Base-by-base conservation (phyloP, 2,888 invertebrate species). In the Argynnis bischoffii region DNA sequence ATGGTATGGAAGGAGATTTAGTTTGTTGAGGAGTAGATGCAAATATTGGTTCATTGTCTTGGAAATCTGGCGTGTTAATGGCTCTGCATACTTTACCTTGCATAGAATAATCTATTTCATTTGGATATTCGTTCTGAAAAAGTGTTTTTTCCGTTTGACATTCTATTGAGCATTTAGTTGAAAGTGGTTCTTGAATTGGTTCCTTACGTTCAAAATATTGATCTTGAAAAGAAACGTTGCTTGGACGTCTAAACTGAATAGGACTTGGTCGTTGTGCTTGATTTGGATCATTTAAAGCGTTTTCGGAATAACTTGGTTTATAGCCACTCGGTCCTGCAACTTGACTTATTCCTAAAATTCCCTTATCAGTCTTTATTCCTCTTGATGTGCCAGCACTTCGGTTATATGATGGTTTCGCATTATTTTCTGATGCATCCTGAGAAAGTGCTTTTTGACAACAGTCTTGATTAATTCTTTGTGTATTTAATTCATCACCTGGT, bases 251-350 rank as follows among this genome's bases (percentile, higher is more conserved):
- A 47, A 41, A 47, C 16, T 35, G 21, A 51, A 50, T 35, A 18
- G 53, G 46, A n/a, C 55, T 65, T 31, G 46, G 6, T 35, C 5
- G 21, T 2, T 15, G n/a, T 11, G 2, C 41, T 16, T 15, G 21
- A 46, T 35, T 53, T 35, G 16, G 55, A 31, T 18, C 13, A 31
- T 13, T 53, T 50, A 55, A 18, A 46, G 55, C 18, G 31, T 46
- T 64, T 51, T 48, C 46, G 48, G 18, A 31, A 46, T 41, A 18
- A 15, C 31, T 47, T 15, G 50, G 18, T 16, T 14, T 55, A 21
- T 64, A 69, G 13, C 70, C 68, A 69, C 69, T 70, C 21, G 72
- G 59, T 4, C 69, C 72, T 13, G 64, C 59, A 11, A 53, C 66
- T 60, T 69, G 66, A 54, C 65, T 67, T 2, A 60, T 61, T 26